These are phyloP conservation scores for Lacanobia wlatinum DNA, from an alignment of 2,888 invertebrate genomes.

Conservation along the genomic window DNA sequence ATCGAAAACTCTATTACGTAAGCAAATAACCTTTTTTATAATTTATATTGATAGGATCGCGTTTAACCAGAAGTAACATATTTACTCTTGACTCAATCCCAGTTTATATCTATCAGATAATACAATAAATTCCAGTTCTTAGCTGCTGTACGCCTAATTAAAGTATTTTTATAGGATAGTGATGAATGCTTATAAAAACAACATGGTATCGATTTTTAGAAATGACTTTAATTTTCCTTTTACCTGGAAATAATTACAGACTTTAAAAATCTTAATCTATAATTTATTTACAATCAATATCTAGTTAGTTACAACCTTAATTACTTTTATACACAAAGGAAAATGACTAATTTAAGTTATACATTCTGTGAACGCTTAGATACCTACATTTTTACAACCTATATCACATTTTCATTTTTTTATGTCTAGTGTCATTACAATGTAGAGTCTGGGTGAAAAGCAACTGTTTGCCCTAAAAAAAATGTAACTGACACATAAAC, in stretches of 20 bases:
- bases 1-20: too few species aligned
- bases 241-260: constrained; percentile 89
- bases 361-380: constrained; percentile 83
- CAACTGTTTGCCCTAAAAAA: constrained; percentile 25
- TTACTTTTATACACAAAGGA: constrained; percentile 80
- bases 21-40: too few species aligned
- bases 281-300: constrained; percentile 87
- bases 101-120: too few species aligned
- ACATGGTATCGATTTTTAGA: constrained; percentile 78
- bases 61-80: too few species aligned
- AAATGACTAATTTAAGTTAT: constrained; percentile 75
- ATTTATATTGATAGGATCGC: too few species aligned
- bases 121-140: too few species aligned
- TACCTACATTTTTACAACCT: constrained; percentile 88
- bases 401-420: constrained; percentile 90
- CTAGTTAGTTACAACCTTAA: constrained; percentile 82
- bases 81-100: too few species aligned
- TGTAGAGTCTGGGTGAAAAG: constrained; percentile 51
- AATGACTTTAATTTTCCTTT: constrained; percentile 88
- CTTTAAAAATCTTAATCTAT: constrained; percentile 89
- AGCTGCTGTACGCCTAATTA: too few species aligned
- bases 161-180: not conserved
- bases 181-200: constrained; percentile 34
- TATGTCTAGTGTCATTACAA: constrained; percentile 78
- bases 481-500: not conserved